Base-by-base conservation (phyloP, 2,113 vertebrate species). In the Erpornis zantholeuca region DNA sequence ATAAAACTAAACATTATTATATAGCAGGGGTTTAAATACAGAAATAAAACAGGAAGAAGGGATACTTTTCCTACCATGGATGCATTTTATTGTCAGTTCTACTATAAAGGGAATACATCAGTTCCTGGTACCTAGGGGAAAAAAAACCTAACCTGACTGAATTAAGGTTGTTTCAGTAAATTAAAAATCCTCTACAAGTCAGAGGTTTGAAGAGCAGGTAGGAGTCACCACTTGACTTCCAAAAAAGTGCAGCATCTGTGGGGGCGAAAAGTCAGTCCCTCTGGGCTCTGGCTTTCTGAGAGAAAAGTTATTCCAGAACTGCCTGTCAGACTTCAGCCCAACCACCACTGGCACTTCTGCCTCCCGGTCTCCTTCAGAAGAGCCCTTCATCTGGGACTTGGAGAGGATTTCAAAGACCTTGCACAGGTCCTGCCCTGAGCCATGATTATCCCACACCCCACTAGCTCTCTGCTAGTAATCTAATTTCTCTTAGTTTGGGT, bases 281-380 rank as follows among this genome's bases (percentile, higher is more conserved):
- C 44, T 56, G 88, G 91, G 88, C 77, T 93, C 60, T 83, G 71
- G 38, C 29, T 94, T 78, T 80, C 52, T 70, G 65, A 92, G 72
- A 88, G 29, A 88, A 94, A 95, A 64, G 68, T 88, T 93, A 78
- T 92, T 93, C 76, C 64, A 15, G 27, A 92, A 23, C 24, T 92
- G 57, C 21, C 64, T 92, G 76, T 47, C 86, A 86, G 12, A 80
- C 38, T 73, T 63, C 64, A 90, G 80, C 83, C 86, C 82, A 96
- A 17, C 35, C 86, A 92, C 68, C 77, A 44, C 56, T 36, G 76
- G 44, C 47, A 57, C 15, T 54, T 84, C 69, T 86, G 33, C 42
- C 19, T 88, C 22, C 52, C 36, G 45, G 52, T 33, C 60, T 71
- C 40, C 82, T 70, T 49, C 70, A 83, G 47, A 61, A 81, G 52